These are phyloP conservation scores for Netelia melanura DNA, from an alignment of 2,888 invertebrate genomes.

Conservation along the genomic window DNA sequence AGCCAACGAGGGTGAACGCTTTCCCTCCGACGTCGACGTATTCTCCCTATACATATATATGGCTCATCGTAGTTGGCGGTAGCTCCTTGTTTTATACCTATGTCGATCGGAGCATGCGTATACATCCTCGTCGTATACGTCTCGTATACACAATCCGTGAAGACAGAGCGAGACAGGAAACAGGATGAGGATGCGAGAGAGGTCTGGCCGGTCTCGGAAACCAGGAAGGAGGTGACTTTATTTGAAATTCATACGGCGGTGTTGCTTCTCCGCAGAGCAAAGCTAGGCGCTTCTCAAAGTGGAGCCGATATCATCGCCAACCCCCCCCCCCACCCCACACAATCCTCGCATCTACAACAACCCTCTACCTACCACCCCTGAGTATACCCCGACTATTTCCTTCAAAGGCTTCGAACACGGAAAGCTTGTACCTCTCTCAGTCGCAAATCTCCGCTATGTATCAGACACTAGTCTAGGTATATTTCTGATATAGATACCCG, in stretches of 20 bases:
- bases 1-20: slow-evolving; percentile 40
- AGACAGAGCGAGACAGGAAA: slow-evolving; percentile 22
- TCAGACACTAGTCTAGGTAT: slow-evolving; percentile 18
- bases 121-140: background rate
- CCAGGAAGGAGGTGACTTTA: slow-evolving; percentile 70
- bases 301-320: slow-evolving; percentile 75
- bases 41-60: slow-evolving; percentile 5
- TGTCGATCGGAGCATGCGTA: background rate
- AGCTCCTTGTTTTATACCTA: background rate
- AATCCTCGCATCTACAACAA: slow-evolving; percentile 38
- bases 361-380: slow-evolving; percentile 14
- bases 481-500: slow-evolving; percentile 27
- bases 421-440: slow-evolving; percentile 46
- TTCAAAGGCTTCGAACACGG: slow-evolving; percentile 76
- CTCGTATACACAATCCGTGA: background rate
- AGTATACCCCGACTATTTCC: slow-evolving; percentile 60
- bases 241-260: slow-evolving; percentile 77
- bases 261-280: slow-evolving; percentile 41
- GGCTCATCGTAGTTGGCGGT: slow-evolving; percentile 22
- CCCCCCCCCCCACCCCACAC: slow-evolving; percentile 2
- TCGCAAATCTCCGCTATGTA: slow-evolving; percentile 61
- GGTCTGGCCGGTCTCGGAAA: slow-evolving; percentile 41
- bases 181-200: slow-evolving; percentile 26
- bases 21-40: slow-evolving; percentile 18
- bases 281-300: slow-evolving; percentile 74